Base-by-base conservation (phyloP, 1,140 invertebrate genomes). In the Caenorhabditis brenneri region DNA sequence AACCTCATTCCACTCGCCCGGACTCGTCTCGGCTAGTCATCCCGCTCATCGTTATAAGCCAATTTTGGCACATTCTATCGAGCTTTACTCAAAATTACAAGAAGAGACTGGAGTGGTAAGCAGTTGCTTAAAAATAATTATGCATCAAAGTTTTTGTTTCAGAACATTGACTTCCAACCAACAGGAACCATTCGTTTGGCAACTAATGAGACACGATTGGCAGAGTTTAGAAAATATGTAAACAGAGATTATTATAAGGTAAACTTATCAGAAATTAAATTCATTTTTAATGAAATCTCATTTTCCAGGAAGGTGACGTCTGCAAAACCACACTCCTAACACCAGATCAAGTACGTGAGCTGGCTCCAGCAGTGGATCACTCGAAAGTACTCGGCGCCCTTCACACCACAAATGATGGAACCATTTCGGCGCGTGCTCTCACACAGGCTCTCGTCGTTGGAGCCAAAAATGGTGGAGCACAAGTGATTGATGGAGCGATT, bases 301-400 rank as follows among this genome's bases (percentile, higher is more conserved):
- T 27, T 29, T 83, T 85, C 42, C 55, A 79, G 81, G 58, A 84
- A 49, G 85, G 85, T 24, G 85, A 86, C 31, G 82, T 84, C 4
- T 86, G 85, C 82, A 86, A 86, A 84, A 86, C 85, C 53, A 88
- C 87, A 10, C 81, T 92, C 0, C 85, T 92, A 27, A 85, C 85
- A 1, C 90, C 91, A 6, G 89, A 92, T 16, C 88, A 91, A 85
- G 88, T 92, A 16, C 55, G 87, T 16, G 74, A 89, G 51, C 33
- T 90, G 16, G 90, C 88, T 81, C 92, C 91, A 33, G 78, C 91
- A 10, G 74, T 92, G 0, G 91, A 92, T 60, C 88, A 69, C n/a
- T 31, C 53, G 9, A 24, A 79, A 36, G 80, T 86, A 16, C 49
- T 86, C 19, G 85, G 85, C 0, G 85, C 83, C n/a, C 79, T 86